phyloP scores from a whole-genome alignment of 2,888 invertebrate species.

The Caenorhabditis afra region DNA sequence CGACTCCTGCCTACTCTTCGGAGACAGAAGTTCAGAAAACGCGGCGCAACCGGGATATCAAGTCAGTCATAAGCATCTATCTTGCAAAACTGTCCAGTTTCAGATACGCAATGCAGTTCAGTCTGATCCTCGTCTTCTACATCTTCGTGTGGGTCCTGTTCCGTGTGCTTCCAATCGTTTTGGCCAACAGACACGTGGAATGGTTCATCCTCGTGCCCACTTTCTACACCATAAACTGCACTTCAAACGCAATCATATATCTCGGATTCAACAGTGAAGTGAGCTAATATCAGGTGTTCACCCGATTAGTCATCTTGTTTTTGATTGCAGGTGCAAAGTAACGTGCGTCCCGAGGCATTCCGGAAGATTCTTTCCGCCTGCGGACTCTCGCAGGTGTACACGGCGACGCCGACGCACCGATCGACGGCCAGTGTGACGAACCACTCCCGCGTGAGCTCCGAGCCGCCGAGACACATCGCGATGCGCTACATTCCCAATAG shows the following conservation, averaged over 20 bases:
- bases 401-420: neutral
- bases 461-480: conserved; percentile 1
- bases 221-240: conserved; percentile 26
- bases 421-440: conserved; percentile 5
- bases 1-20: neutral
- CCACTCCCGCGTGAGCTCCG: conserved; percentile 9
- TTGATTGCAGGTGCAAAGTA: conserved; percentile 24
- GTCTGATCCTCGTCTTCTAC: conserved; percentile 22
- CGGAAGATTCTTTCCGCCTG: neutral
- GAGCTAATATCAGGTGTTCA: neutral
- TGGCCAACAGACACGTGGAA: conserved; percentile 18
- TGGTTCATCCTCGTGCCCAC: conserved; percentile 34
- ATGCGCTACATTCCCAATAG: conserved; percentile 9
- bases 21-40: neutral
- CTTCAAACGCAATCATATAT: conserved; percentile 27
- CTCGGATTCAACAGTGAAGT: conserved; percentile 34
- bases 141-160: conserved; percentile 32
- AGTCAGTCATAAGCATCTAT: neutral
- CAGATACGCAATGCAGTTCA: conserved; percentile 40
- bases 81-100: neutral
- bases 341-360: conserved; percentile 6
- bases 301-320: too few relatives aligned
- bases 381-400: neutral
- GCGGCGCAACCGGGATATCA: conserved; percentile 1
- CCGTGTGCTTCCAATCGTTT: conserved; percentile 21